Percentiles rank a stretch among this genome's conserved stretches.
Evolutionary conservation across 2,797 vertebrate genomes (phyloP).

Genomic region (Typhlichthys eigenmanni): DNA sequence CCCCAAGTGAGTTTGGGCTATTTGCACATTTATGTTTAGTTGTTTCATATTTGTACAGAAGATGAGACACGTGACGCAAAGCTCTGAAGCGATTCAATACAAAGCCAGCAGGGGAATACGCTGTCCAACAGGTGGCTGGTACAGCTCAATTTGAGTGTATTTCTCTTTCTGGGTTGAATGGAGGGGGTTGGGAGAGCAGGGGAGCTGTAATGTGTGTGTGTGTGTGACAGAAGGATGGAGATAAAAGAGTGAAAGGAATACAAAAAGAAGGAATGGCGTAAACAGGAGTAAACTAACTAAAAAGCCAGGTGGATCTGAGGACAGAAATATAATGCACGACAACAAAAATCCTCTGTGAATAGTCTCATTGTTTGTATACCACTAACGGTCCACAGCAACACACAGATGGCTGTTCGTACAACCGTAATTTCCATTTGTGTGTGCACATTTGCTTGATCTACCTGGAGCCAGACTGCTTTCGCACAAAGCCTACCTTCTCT

Average conservation of each 20-base stretch:
- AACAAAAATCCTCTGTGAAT: conserved; percentile 14
- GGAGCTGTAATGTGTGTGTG: too few species aligned
- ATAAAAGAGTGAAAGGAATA: too few species aligned
- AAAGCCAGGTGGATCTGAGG: conserved; percentile 3
- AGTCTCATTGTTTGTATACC: conserved; percentile 25
- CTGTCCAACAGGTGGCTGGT: too few species aligned
- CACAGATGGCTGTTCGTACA: background rate
- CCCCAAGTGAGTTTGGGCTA: background rate
- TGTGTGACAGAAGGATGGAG: too few species aligned
- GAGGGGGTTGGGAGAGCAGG: too few species aligned
- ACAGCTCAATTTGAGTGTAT: background rate
- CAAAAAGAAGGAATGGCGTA: background rate
- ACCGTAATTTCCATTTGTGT: conserved; percentile 2
- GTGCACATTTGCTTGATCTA: conserved; percentile 49
- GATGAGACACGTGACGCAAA: background rate
- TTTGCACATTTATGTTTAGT: background rate
- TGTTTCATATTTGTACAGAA: background rate
- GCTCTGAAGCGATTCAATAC: background rate
- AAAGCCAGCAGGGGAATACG: background rate
- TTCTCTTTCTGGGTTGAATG: too few species aligned
- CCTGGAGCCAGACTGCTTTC: conserved; percentile 60
- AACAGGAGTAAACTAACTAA: background rate
- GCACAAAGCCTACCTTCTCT: conserved; percentile 54
- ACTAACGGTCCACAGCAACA: conserved; percentile 19
- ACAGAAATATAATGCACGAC: background rate